Evolutionary conservation across 2,797 vertebrate species (phyloP), one percentile per base, ranked within the genome.

Genomic region (Acipenser oxyrinchus): DNA sequence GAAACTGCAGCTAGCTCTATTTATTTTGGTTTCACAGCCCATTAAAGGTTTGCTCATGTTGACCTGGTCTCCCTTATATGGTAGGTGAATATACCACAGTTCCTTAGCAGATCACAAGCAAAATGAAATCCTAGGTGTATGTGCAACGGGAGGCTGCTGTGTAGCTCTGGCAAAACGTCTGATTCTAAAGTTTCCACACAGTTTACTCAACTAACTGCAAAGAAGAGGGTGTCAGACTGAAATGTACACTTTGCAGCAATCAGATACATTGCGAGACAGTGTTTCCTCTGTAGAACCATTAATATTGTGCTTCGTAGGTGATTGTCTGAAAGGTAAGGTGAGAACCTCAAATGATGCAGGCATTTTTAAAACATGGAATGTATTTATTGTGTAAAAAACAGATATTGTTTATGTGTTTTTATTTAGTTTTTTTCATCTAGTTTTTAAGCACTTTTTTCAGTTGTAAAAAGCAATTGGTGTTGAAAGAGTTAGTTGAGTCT

Each of bases 21-120:
- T 90, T 87, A 79, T 83, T 79, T 84, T 81, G 72, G 74, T 75
- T 78, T 7, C 7, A 53, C 71, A 69, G 84, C 78, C 82, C 81
- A 87, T 76, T 81, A 74, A 81, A 79, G 79, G 82, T 78, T 77
- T 77, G 72, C 81, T 81, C 69, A 70, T 79, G 84, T 81, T 82
- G 86, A 89, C 84, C 82, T 82, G 81, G 70, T 82, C 75, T 87
- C 81, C 83, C 87, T 84, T 89, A 85, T 87, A 80, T 72, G 83
- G 82, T 73, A 75, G 76, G 74, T 71, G 79, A 83, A 80, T 84
- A 78, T 76, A 73, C 72, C 68, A 48, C 78, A 71, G 77, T 79
- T 78, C 77, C 76, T 78, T 79, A 74, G 75, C 72, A 64, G 68
- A 3, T 6, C 76, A 72, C 74, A 67, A 75, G 73, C 81, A 65